Evolutionary conservation across 1,140 invertebrate species (phyloP), one percentile per base, ranked within the genome.

Genomic region (Ooceraea biroi): DNA sequence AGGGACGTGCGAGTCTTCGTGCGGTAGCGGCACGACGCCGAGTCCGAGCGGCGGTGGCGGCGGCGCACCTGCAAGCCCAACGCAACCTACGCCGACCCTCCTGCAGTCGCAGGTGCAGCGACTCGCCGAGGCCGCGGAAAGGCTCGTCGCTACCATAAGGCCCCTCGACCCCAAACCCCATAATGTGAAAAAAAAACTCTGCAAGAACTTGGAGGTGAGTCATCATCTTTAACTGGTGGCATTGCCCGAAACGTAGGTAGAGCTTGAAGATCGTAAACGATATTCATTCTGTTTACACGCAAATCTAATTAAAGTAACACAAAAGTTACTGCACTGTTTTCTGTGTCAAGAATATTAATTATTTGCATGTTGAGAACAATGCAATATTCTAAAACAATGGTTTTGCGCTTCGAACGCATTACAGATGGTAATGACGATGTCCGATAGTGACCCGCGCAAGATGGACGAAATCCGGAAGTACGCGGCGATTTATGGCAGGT

Each of bases 401-500:
- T 44, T 12, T 36, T 41, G 7, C 14, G 55, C 12, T 72, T 58
- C 10, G 25, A n/a, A 50, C 41, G 8, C 41, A 27, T 76, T 78
- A 58, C 86, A 97, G 96, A 95, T 97, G 91, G 97, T 99, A 27
- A 97, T 99, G 95, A 96, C 96, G 83, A 98, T 99, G 97, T 95
- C 97, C 8, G 98, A 98, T 89, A 96, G 96, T 71, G 98, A 99
- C 94, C 98, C 98, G 0, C 95, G 96, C 17, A 94, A 98, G 86
- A 98, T 99, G 97, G 98, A 99, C 72, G 97, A 98, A 92, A 98
- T 99, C 85, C 96, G 99, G 90, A 98, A 98, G 93, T 99, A 98
- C 93, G 97, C 98, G 17, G 98, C 98, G 14, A 99, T 99, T 90
- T 99, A 99, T 93, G 98, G 98, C 3, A 95, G 98, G 82, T 99